Conservation (phyloP, 2,888 invertebrate genomes). For the Diabrotica balteata region DNA sequence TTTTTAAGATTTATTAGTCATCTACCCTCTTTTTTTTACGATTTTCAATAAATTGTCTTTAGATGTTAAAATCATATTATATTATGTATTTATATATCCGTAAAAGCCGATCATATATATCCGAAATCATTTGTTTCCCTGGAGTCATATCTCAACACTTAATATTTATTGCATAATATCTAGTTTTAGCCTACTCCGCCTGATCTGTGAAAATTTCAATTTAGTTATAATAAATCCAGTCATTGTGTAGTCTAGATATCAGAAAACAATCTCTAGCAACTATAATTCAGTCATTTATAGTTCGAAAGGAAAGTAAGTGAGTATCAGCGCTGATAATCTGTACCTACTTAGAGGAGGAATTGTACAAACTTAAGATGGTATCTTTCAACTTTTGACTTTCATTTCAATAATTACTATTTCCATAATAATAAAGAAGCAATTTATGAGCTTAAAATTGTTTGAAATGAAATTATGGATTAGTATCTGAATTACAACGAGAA, state of each 20-base stretch:
- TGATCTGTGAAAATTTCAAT: too few species aligned
- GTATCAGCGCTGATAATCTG: constrained; percentile 5
- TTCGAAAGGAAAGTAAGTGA: neutral
- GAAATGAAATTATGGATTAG: constrained; percentile 36
- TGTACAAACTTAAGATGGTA: constrained; percentile 1
- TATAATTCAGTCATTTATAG: constrained; percentile 10
- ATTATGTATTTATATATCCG: too few species aligned
- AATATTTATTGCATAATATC: too few species aligned
- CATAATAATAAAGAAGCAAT: constrained; percentile 39
- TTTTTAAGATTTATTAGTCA: too few species aligned
- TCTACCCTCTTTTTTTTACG: too few species aligned
- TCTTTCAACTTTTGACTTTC: constrained; percentile 4
- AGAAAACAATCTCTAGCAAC: constrained; percentile 11
- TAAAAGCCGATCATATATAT: too few species aligned
- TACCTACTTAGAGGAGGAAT: neutral
- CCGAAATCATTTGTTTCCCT: too few species aligned
- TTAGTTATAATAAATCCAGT: too few species aligned
- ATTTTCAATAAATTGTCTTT: too few species aligned
- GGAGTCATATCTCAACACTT: too few species aligned
- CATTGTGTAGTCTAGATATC: constrained; percentile 13
- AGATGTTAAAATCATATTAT: too few species aligned
- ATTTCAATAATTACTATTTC: constrained; percentile 36
- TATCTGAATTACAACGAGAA: constrained; percentile 32
- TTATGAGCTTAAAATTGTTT: constrained; percentile 36
- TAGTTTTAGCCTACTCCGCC: too few species aligned